Evolutionary conservation across 2,888 invertebrate species (phyloP), one percentile per base, ranked within the genome.

Genomic region (Ectemnius lituratus): DNA sequence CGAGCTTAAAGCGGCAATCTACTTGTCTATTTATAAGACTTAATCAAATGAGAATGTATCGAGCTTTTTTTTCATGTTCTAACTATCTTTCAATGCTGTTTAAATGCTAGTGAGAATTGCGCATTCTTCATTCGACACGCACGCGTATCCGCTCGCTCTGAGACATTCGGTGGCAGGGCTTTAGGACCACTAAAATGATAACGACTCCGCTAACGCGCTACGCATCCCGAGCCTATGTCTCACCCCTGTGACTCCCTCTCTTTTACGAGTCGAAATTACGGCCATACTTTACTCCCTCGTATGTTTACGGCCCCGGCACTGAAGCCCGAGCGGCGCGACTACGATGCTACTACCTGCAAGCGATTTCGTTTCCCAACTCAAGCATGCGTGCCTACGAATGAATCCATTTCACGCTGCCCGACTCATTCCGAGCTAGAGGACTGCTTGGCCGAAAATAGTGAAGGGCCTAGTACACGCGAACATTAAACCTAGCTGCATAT

Each of bases 121-220:
- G 8, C 8, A 6, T 37, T 37, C 8, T 37, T 11, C 8, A 37
- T 37, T 37, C 37, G 37, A 6, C 8, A 52, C 5, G n/a, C 5
- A 16, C n/a, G 52, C 13, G 46, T 23, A 49, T n/a, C n/a, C 62
- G 63, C 27, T 23, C 23, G 27, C 57, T 68, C 76, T 75, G 81
- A 79, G 80, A 84, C 84, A 84, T 85, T 84, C 79, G 67, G 74
- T 76, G 79, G 78, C 52, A 52, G 80, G 79, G 76, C 67, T 87
- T 88, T 86, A 84, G 76, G 76, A 85, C 84, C 82, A 86, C 83
- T 89, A 88, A 89, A 89, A 86, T 84, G 84, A 84, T 88, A 88
- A 89, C 87, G 87, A 87, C 85, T 78, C 66, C 72, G 81, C 63
- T 82, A 81, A 82, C 82, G 37, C 37, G 37, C 4, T 37, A 37